These are phyloP conservation scores for Sus scrofa DNA, from an alignment of 2,113 vertebrate species.

Conservation along the genomic window DNA sequence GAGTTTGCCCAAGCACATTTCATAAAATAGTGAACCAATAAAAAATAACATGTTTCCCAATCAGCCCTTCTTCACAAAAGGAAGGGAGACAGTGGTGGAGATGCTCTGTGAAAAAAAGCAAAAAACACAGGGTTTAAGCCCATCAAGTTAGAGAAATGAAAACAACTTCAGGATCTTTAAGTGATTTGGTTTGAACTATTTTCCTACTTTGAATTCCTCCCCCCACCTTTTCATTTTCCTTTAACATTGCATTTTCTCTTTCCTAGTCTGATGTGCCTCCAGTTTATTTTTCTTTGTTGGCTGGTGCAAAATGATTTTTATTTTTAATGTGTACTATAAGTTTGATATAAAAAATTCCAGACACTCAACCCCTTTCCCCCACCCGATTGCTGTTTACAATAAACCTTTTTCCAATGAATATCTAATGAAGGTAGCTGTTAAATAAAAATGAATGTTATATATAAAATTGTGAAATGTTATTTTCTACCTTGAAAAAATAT, in stretches of 20 bases:
- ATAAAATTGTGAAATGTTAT: constrained; percentile 69
- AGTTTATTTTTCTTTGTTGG: constrained; percentile 1
- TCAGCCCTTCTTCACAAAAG: background rate
- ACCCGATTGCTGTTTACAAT: background rate
- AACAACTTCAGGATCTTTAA: background rate
- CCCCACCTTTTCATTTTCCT: background rate
- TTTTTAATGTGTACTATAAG: background rate
- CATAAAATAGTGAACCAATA: background rate
- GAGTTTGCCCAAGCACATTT: background rate
- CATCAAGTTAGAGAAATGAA: background rate
- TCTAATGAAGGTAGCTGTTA: constrained; percentile 67
- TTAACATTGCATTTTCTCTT: background rate
- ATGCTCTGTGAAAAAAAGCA: background rate
- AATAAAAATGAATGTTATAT: constrained; percentile 70
- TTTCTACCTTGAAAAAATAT: constrained; percentile 49
- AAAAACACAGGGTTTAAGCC: background rate
- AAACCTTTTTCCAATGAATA: constrained; percentile 64
- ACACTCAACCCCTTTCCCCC: background rate
- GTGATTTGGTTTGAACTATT: background rate
- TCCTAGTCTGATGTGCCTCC: background rate
- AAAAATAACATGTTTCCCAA: background rate
- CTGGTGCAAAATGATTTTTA: constrained; percentile 27
- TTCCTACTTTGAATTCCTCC: background rate
- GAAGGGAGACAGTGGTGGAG: background rate
- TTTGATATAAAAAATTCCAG: constrained; percentile 38